phyloP scores from a whole-genome alignment of 2,797 vertebrate species.

The Sandelia bainsii region DNA sequence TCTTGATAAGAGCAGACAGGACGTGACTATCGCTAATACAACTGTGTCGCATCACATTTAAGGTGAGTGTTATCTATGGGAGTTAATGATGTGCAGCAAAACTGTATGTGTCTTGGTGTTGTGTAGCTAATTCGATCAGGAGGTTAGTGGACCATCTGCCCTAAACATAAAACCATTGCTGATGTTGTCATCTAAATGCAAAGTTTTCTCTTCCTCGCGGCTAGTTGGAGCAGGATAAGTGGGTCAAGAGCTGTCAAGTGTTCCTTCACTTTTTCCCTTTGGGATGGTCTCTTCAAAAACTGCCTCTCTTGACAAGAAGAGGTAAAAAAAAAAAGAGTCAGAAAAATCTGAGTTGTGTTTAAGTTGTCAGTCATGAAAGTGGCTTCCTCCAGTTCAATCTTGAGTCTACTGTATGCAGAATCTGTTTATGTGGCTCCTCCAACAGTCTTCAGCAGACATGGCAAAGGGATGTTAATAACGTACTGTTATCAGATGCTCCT shows the following conservation, averaged over 20 bases:
- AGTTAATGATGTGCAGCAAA: constrained; percentile 56
- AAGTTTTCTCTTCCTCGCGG: constrained; percentile 33
- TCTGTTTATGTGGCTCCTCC: constrained; percentile 7
- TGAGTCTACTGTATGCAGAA: constrained; percentile 10
- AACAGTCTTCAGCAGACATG: constrained; percentile 34
- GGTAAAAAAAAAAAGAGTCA: constrained; percentile 33
- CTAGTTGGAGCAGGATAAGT: constrained; percentile 43
- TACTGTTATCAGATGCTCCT: constrained; percentile 29
- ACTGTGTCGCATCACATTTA: constrained; percentile 35
- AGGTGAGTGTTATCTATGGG: constrained; percentile 43
- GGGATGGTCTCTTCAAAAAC: constrained; percentile 28
- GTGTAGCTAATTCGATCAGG: constrained; percentile 60
- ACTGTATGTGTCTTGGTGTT: constrained; percentile 25
- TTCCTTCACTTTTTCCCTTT: constrained; percentile 27
- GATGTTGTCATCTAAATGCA: constrained; percentile 49
- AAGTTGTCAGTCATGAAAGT: constrained; percentile 25
- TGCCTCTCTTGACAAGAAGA: constrained; percentile 27
- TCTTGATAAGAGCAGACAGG: constrained; percentile 48
- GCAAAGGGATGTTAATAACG: neutral
- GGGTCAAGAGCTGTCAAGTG: constrained; percentile 50
- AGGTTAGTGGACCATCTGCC: constrained; percentile 66
- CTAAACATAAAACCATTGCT: constrained; percentile 54
- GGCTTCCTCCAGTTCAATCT: constrained; percentile 26
- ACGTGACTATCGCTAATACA: constrained; percentile 56
- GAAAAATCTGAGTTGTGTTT: constrained; percentile 6